phyloP scores from a whole-genome alignment of 2,888 invertebrate genomes.

The Drosophila atroscutellata region DNA sequence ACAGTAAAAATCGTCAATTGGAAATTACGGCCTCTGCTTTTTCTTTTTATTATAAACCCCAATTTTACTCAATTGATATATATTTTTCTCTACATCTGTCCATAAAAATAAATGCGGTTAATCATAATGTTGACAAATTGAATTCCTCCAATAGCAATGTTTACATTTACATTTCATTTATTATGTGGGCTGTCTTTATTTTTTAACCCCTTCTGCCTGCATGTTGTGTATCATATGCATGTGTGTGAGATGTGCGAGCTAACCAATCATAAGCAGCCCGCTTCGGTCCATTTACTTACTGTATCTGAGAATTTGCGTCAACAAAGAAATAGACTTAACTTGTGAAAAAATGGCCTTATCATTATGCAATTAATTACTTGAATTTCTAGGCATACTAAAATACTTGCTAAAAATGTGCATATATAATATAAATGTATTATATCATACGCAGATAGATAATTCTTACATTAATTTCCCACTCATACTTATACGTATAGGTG shows the following conservation, averaged over 20 bases:
- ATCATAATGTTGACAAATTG: neutral
- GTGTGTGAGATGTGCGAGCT: neutral
- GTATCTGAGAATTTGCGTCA: neutral
- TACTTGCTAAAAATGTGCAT: neutral
- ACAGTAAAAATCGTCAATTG: neutral
- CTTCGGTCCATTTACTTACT: neutral
- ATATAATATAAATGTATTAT: neutral
- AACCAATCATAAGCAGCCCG: neutral
- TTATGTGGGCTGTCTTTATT: neutral
- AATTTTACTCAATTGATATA: neutral
- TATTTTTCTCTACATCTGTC: neutral
- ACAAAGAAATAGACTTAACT: neutral
- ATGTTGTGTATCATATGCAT: neutral
- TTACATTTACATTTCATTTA: neutral
- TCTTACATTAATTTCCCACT: neutral
- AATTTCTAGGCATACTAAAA: neutral
- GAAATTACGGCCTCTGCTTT: neutral
- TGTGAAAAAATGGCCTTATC: constrained; percentile 2
- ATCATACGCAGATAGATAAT: neutral
- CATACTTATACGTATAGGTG: neutral
- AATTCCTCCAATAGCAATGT: neutral
- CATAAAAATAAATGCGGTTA: neutral
- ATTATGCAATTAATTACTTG: constrained; percentile 19
- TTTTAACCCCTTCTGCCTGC: neutral
- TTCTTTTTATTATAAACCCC: neutral